phyloP scores from a whole-genome alignment of 2,888 invertebrate species.

The Pterobdella sp. region DNA sequence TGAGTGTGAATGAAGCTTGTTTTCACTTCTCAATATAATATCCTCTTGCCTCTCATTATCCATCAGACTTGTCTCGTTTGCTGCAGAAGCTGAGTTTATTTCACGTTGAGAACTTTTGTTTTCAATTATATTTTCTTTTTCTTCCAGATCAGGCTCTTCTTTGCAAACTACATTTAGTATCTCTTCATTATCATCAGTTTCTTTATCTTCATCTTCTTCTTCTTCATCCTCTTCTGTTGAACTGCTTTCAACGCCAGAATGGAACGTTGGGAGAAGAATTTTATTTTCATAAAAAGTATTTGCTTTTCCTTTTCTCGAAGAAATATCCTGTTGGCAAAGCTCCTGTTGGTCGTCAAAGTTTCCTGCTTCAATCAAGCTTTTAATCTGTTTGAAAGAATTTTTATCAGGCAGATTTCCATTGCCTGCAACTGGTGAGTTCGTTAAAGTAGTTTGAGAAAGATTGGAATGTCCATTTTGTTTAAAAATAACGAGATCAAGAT shows the following conservation, averaged over 20 bases:
- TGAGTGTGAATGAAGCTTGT: not conserved
- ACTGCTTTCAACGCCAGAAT: not conserved
- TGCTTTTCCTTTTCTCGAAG: not conserved
- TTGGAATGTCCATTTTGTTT: too few relatives aligned
- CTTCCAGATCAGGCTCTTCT: not conserved
- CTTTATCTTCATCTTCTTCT: slow-evolving; percentile 10
- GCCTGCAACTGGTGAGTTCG: too few relatives aligned
- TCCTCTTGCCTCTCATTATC: not conserved
- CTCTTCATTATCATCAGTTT: not conserved
- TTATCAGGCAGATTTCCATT: too few relatives aligned
- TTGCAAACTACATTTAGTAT: not conserved
- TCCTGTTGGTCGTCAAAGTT: not conserved
- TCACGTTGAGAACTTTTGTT: not conserved
- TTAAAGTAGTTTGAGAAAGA: too few relatives aligned
- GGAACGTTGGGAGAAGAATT: not conserved
- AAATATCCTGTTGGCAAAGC: not conserved
- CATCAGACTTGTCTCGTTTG: too few relatives aligned
- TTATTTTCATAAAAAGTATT: not conserved
- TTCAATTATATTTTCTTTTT: not conserved
- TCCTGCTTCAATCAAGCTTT: too few relatives aligned
- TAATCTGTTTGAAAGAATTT: too few relatives aligned
- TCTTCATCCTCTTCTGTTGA: not conserved
- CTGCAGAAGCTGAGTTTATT: too few relatives aligned
- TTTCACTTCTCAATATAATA: not conserved
- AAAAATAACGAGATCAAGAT: not conserved